phyloP scores from a whole-genome alignment of 30 jellyfish, hydroid and myxozoan genomes.

The Aurelia coerulea region DNA sequence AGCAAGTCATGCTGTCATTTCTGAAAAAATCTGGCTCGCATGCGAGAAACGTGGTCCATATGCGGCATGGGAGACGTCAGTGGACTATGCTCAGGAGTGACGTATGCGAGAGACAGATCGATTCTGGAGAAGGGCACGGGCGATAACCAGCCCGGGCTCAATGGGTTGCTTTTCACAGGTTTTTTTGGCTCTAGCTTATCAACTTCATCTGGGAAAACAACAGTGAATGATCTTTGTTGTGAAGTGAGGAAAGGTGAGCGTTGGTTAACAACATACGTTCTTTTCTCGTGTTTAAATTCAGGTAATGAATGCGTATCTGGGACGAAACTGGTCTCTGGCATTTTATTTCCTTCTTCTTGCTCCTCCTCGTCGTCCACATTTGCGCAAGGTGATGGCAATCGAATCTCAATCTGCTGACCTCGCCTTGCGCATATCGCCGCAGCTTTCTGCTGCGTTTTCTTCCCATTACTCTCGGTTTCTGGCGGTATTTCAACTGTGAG shows the following conservation, averaged over 20 bases:
- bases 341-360: too few relatives aligned
- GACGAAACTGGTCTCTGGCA: too few relatives aligned
- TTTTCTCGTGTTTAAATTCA: neutral
- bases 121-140: constrained; percentile 54
- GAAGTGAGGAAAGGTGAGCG: constrained; percentile 22
- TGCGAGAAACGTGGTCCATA: constrained; percentile 22
- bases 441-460: neutral
- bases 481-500: neutral
- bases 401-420: constrained; percentile 41
- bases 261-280: constrained; percentile 30
- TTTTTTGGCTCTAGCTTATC: constrained; percentile 12
- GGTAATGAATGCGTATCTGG: too few relatives aligned
- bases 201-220: constrained; percentile 60
- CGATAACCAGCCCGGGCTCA: constrained; percentile 61
- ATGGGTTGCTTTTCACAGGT: constrained; percentile 1
- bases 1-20: too few relatives aligned
- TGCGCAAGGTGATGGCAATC: constrained; percentile 46
- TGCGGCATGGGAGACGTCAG: constrained; percentile 49
- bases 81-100: constrained; percentile 71
- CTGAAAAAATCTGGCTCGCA: neutral
- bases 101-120: constrained; percentile 49
- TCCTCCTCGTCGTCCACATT: neutral
- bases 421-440: constrained; percentile 36
- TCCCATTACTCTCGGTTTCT: neutral
- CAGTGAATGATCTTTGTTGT: constrained; percentile 19